These are phyloP conservation scores for Daboia siamensis DNA, from an alignment of 2,113 vertebrate species.

Conservation along the genomic window DNA sequence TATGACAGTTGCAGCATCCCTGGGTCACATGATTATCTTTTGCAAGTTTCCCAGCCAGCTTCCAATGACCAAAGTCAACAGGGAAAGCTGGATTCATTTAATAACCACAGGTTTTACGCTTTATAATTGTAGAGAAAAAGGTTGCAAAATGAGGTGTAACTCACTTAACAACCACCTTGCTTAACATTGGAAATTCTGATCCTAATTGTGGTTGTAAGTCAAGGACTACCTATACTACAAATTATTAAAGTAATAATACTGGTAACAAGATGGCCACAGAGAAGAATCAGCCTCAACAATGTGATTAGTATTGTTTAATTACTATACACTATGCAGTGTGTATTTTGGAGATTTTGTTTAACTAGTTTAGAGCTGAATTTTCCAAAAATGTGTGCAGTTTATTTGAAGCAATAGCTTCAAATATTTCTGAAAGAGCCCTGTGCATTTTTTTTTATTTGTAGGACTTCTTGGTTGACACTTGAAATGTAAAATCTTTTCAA, in stretches of 20 bases:
- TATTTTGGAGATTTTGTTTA: neutral
- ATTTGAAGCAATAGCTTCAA: neutral
- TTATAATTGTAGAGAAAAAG: too few species aligned
- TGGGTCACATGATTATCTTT: too few species aligned
- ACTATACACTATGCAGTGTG: neutral
- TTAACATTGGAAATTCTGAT: neutral
- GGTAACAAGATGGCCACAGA: neutral
- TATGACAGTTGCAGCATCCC: too few species aligned
- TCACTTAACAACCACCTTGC: too few species aligned
- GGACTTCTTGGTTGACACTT: neutral
- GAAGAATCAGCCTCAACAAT: neutral
- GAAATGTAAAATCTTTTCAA: neutral
- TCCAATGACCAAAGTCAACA: too few species aligned
- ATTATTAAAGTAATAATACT: neutral
- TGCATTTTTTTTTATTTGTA: neutral
- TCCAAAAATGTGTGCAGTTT: neutral
- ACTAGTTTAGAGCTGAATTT: neutral
- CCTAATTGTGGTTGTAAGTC: neutral
- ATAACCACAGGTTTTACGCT: too few species aligned
- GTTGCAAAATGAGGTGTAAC: too few species aligned
- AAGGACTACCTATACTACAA: neutral
- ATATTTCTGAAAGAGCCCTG: neutral
- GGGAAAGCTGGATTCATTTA: too few species aligned
- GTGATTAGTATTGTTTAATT: neutral
- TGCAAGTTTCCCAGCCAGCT: too few species aligned